Conservation (phyloP, 2,797 vertebrate genomes). For the Hirundo rustica region DNA sequence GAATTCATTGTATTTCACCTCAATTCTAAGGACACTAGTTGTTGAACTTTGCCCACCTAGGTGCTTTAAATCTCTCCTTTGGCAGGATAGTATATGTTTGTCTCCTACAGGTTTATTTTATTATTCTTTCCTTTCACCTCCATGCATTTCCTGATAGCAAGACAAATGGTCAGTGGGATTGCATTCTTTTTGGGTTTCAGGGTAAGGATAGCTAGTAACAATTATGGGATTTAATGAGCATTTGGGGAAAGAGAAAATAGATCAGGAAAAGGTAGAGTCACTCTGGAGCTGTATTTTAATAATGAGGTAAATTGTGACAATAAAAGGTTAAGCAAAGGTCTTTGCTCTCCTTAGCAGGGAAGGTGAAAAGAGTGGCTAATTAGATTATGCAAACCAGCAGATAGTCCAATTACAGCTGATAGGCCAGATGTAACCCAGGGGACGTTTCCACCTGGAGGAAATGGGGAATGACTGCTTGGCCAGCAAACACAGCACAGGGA, state of each 20-base stretch:
- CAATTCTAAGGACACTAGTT: not conserved
- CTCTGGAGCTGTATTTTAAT: slow-evolving; percentile 7
- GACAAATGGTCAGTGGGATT: not conserved
- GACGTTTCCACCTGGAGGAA: slow-evolving; percentile 13
- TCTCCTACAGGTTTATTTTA: not conserved
- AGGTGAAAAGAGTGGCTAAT: slow-evolving; percentile 47
- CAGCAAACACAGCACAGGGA: not conserved
- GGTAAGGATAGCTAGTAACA: not conserved
- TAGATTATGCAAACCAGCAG: slow-evolving; percentile 48
- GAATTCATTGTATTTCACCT: not conserved
- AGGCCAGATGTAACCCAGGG: slow-evolving; percentile 8
- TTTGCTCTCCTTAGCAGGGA: not conserved
- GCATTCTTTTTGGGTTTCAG: not conserved
- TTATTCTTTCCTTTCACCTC: not conserved
- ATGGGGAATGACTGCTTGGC: not conserved
- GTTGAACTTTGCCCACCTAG: not conserved
- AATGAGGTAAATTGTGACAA: slow-evolving; percentile 19
- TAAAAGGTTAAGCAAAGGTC: slow-evolving; percentile 51
- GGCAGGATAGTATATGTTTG: not conserved
- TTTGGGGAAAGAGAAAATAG: not conserved
- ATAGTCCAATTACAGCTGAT: slow-evolving; percentile 23
- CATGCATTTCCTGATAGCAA: not conserved
- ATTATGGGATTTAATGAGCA: not conserved
- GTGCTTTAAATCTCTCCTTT: not conserved
- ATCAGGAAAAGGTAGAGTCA: not conserved